Base-by-base conservation (phyloP, 2,888 invertebrate species). In the Tillus elongatus region DNA sequence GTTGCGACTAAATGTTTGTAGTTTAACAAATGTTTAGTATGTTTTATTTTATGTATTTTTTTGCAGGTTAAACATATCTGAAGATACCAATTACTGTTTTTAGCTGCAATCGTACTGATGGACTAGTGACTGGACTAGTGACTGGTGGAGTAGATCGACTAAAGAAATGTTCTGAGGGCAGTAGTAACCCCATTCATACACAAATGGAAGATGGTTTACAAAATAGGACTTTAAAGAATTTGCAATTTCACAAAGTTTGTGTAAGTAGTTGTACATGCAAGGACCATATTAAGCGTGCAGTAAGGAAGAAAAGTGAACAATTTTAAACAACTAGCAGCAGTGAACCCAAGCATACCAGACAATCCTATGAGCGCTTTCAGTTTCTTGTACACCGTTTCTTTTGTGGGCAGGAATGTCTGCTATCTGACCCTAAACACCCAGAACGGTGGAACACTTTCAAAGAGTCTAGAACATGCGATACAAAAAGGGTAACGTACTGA, bases 241-340 rank as follows among this genome's bases (percentile, higher is more conserved):
- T 34, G 34, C 34, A 34, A 34, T 26, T 34, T 34, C 26, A 34
- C 26, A 26, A 34, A 13, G 34, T 34, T 19, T 19, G 24, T 19
- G 24, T 19, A 19, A 19, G 24, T n/a, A 19, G 24, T 19, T 19
- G n/a, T n/a, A 33, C 33, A 15, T 33, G n/a, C 33, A 33, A 34
- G 27, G 26, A 26, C 11, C 34, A 34, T 19, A 26, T 15, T 10
- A 11, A 34, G 27, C 12, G 12, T 11, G 19, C 16, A 34, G 19
- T 13, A 13, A 2, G 13, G 26, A 26, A 11, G 12, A 34, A 34
- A 12, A 34, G 19, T 3, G 34, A 11, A 19, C 15, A 15, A 16
- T 34, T 19, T 19, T 19, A 6, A 19, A 19, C 6, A 6, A 19
- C 6, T n/a, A 19, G 24, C 24, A 19, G 6, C 24, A 19, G 24